phyloP scores from a whole-genome alignment of 2,888 invertebrate species.

The Syrphus vitripennis region DNA sequence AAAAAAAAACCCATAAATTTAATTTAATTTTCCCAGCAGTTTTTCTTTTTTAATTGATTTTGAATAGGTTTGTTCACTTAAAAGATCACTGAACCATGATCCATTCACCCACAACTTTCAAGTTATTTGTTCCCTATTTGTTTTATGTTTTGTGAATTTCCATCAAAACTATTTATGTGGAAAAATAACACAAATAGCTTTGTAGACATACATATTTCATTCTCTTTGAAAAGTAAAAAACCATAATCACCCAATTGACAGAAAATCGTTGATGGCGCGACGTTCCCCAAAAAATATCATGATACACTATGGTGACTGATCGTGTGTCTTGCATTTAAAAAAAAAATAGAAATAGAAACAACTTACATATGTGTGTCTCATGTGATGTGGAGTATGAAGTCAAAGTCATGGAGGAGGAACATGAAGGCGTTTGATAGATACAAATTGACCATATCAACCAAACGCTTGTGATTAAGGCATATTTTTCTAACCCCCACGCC shows the following conservation, averaged over 20 bases:
- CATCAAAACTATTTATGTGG: not conserved
- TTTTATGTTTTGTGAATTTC: slow-evolving; percentile 28
- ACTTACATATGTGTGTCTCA: not conserved
- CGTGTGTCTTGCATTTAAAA: slow-evolving; percentile 24
- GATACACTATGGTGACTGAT: slow-evolving; percentile 38
- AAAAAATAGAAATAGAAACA: not conserved
- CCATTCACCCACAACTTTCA: slow-evolving; percentile 26
- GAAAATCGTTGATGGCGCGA: slow-evolving; percentile 47
- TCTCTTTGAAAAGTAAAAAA: slow-evolving; percentile 13
- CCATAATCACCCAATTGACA: slow-evolving; percentile 57
- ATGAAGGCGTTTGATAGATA: slow-evolving; percentile 58
- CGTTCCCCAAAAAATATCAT: slow-evolving; percentile 17
- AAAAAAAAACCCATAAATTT: not conserved
- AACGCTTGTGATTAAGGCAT: slow-evolving; percentile 47
- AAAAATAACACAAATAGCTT: not conserved
- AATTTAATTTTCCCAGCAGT: not conserved
- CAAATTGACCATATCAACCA: slow-evolving; percentile 55
- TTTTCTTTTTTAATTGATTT: slow-evolving; percentile 39
- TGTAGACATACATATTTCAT: no score
- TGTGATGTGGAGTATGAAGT: slow-evolving; percentile 8
- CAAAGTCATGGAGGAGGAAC: slow-evolving; percentile 41
- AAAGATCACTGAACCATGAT: slow-evolving; percentile 62
- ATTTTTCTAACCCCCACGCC: slow-evolving; percentile 48
- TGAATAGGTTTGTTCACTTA: slow-evolving; percentile 39
- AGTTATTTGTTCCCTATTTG: not conserved